A percentile compares a stretch with the other conserved stretches of the same genome.
These are phyloP conservation scores for Phalacrocorax brasilianus DNA, from an alignment of 2,113 vertebrate genomes.

Conservation along the genomic window DNA sequence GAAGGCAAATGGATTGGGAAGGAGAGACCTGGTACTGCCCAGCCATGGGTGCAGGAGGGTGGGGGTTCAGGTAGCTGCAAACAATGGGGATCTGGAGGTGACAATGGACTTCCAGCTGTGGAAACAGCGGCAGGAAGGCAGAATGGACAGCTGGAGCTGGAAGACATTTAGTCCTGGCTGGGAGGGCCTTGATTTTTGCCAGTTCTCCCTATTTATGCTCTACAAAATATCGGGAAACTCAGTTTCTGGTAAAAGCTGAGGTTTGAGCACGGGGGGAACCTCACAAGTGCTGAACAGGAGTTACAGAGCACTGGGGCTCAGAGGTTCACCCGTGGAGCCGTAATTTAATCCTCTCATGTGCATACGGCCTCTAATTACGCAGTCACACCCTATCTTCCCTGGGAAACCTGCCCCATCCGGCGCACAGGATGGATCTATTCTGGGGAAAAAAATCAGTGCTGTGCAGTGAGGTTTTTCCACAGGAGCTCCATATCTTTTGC, in stretches of 20 bases:
- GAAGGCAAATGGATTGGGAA: neutral
- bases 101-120: neutral
- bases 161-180: neutral
- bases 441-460: neutral
- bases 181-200: neutral
- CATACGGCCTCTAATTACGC: neutral
- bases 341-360: neutral
- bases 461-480: neutral
- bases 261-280: neutral
- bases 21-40: neutral
- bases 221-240: neutral
- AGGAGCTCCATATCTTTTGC: neutral
- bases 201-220: neutral
- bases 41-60: rapidly evolving
- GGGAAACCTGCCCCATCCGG: neutral
- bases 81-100: neutral
- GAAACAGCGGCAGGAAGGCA: neutral
- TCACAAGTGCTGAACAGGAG: rapidly evolving
- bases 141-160: neutral
- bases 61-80: too few species aligned
- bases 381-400: neutral
- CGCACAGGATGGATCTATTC: neutral
- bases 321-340: neutral
- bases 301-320: neutral
- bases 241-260: neutral